Conservation (phyloP, 2,113 vertebrate genomes). For the Grammomys dolichurus region DNA sequence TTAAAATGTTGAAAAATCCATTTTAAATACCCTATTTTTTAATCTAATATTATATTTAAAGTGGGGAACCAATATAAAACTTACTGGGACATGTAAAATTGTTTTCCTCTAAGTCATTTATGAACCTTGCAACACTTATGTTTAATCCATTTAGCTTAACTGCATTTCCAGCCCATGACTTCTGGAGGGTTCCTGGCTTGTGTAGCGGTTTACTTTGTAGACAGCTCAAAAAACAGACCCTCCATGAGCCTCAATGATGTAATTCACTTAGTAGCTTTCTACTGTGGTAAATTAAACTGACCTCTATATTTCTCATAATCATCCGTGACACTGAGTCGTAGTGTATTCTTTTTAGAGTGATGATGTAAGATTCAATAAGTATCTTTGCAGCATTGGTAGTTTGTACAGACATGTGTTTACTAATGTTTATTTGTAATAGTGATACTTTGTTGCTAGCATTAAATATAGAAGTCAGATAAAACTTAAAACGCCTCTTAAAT, state of each 20-base stretch:
- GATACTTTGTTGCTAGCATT: background rate
- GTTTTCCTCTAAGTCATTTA: background rate
- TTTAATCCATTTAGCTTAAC: background rate
- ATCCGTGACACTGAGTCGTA: background rate
- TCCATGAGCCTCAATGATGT: background rate
- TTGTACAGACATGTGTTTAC: background rate
- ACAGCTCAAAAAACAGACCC: background rate
- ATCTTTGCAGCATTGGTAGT: background rate
- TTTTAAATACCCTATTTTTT: constrained; percentile 24
- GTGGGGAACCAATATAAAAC: background rate
- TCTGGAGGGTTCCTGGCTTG: background rate
- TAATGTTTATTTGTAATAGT: background rate
- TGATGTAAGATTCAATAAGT: background rate
- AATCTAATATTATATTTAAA: background rate
- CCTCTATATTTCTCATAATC: background rate
- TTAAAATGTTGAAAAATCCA: background rate
- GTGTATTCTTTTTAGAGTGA: background rate
- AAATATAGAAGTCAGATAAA: background rate
- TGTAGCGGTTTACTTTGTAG: background rate
- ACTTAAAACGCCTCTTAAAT: background rate
- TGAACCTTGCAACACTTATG: background rate
- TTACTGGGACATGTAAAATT: background rate
- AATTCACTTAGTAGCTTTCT: background rate
- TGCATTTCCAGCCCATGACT: background rate
- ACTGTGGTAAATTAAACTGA: background rate